Evolutionary conservation across 2,797 vertebrate species (phyloP), one percentile per base, ranked within the genome.

Genomic region (Danio jaintianensis): DNA sequence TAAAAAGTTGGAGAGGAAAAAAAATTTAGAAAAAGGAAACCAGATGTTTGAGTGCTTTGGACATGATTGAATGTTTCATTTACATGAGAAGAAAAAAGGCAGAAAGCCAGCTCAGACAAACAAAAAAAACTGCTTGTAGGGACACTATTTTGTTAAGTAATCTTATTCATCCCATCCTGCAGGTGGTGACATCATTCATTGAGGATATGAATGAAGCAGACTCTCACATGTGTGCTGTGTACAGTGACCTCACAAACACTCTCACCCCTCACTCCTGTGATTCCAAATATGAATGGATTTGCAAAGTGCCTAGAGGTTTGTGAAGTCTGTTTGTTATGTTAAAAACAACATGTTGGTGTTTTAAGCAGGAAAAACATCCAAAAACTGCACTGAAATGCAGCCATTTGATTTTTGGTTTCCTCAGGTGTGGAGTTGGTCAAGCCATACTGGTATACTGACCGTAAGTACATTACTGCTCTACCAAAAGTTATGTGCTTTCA

Each of bases 211-310:
- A 95, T 18, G 86, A 94, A 89, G 94, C 95, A 47, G 95, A 96
- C 85, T 86, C 91, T 66, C 94, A 91, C 86, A 93, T 92, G 69
- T 99, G 97, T 72, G 96, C 94, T 6, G 93, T 91, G 7, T 98
- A 95, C 93, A 94, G 92, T 11, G 87, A 93, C 84, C 82, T 92
- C 89, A 93, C 92, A 84, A 92, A 92, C 86, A 85, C 90, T 0
- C 76, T 99, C 78, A 88, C 90, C 38, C 93, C 96, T 0, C 93
- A 92, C 20, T 90, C 90, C 18, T 99, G 98, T 82, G 92, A 90
- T 67, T 87, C 91, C 87, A 95, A 94, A 83, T 95, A 91, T 0
- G 97, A 98, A 91, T 99, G 98, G 98, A 95, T 99, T 90, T 99
- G 97, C 92, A 96, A 97, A 89, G 89, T 98, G 78, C 88, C 93